Evolutionary conservation across 2,888 invertebrate genomes (phyloP), one percentile per base, ranked within the genome.

Genomic region (Acronicta alni): DNA sequence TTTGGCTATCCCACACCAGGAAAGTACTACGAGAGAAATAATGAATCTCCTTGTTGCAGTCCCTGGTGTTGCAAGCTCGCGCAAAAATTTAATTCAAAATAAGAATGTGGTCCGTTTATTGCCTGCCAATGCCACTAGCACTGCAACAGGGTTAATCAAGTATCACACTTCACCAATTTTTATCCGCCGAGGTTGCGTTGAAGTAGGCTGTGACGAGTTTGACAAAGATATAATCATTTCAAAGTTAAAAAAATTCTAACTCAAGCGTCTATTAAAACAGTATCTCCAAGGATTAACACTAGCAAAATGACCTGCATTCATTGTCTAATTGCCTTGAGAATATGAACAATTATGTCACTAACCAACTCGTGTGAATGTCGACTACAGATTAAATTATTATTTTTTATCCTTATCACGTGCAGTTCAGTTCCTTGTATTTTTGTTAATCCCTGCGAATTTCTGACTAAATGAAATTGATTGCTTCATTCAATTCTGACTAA

Each of bases 311-410:
- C 18, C 32, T 73, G 58, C 43, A 56, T 46, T 47, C 39, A 72
- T 59, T 68, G 57, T 67, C 45, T 63, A 52, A 73, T 73, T 68
- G 41, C 51, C 59, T 52, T 73, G 55, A 55, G 57, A 63, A 53
- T 47, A 51, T 54, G 41, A 57, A 51, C 45, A 53, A 68, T 77
- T 76, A 62, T 67, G 47, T 58, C 53, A 63, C 55, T 49, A 42
- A 38, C 54, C 20, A 9, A 44, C 47, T 47, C 45, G 3, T 53
- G 42, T 38, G 23, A 49, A 43, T 52, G 43, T 51, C 61, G 41
- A 18, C 23, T 35, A 20, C 18, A 17, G 51, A 73, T 68, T 60
- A 54, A 26, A 53, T 49, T 49, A 32, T 46, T 68, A 53, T 1
- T 43, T 67, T 15, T 67, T 73, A 72, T 67, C 73, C 37, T n/a